Evolutionary conservation across 2,888 invertebrate species (phyloP).

Genomic region (Antheraea assamensis): DNA sequence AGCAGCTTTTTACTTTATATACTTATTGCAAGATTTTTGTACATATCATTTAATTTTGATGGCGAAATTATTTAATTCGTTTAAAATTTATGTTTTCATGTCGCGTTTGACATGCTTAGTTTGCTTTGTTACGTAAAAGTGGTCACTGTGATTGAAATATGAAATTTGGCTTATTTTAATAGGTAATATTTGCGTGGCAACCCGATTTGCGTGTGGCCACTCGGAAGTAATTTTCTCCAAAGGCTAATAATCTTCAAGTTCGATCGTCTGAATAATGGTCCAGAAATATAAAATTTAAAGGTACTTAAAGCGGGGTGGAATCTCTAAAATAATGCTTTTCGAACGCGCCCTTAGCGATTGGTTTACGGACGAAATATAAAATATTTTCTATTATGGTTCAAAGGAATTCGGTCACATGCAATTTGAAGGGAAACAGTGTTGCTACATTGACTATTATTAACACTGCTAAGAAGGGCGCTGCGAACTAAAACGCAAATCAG

Average conservation of each 20-base stretch:
- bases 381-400: background rate
- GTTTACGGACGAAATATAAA: background rate
- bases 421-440: background rate
- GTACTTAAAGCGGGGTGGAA: conserved; percentile 33
- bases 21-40: no score
- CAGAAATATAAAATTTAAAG: conserved; percentile 52
- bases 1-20: no score
- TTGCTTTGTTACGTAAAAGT: no score
- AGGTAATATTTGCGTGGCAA: conserved; percentile 34
- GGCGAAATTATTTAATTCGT: no score
- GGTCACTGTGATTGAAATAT: no score
- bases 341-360: conserved; percentile 8
- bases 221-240: conserved; percentile 62
- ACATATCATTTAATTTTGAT: no score
- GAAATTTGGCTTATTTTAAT: background rate
- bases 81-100: no score
- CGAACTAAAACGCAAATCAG: no score
- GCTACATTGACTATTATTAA: background rate
- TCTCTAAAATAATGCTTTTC: conserved; percentile 31
- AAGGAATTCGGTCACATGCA: background rate
- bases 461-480: no score
- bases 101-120: no score
- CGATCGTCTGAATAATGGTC: conserved; percentile 48
- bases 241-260: conserved; percentile 51
- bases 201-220: conserved; percentile 53